Percentiles rank a stretch among this genome's conserved stretches.
These are phyloP conservation scores for Pseudomugil tenellus DNA, from an alignment of 2,797 vertebrate genomes.

Conservation along the genomic window DNA sequence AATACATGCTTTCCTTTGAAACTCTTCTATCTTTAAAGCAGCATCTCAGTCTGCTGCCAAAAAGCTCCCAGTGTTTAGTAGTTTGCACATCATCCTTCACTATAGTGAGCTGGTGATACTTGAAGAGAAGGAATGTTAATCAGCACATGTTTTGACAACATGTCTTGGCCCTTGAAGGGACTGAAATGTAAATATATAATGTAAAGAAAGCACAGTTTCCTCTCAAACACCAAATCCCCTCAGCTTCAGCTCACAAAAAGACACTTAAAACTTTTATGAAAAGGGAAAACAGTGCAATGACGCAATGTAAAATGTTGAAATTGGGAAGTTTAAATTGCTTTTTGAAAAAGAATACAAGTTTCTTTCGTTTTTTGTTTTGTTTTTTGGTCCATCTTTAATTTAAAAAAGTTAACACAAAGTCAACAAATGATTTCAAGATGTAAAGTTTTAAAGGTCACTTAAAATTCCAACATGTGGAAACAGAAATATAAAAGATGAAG, in stretches of 20 bases:
- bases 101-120: background rate
- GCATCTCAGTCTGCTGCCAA: conserved; percentile 9
- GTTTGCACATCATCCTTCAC: conserved; percentile 17
- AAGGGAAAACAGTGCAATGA: background rate
- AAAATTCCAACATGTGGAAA: too few relatives aligned
- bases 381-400: background rate
- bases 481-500: background rate
- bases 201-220: conserved; percentile 42
- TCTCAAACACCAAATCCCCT: conserved; percentile 15
- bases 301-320: background rate
- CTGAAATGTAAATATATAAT: conserved; percentile 12
- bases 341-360: background rate
- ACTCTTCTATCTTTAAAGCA: conserved; percentile 21
- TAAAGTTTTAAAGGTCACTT: too few relatives aligned
- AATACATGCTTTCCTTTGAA: conserved; percentile 7
- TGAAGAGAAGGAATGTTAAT: conserved; percentile 10
- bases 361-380: too few relatives aligned
- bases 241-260: background rate
- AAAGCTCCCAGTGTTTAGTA: conserved; percentile 16
- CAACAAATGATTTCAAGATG: background rate
- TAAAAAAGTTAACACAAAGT: background rate
- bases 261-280: background rate
- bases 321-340: background rate
- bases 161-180: background rate
- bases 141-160: conserved; percentile 28